These are phyloP conservation scores for Oncorhynchus clarkii DNA, from an alignment of 2,113 vertebrate genomes.

Conservation along the genomic window DNA sequence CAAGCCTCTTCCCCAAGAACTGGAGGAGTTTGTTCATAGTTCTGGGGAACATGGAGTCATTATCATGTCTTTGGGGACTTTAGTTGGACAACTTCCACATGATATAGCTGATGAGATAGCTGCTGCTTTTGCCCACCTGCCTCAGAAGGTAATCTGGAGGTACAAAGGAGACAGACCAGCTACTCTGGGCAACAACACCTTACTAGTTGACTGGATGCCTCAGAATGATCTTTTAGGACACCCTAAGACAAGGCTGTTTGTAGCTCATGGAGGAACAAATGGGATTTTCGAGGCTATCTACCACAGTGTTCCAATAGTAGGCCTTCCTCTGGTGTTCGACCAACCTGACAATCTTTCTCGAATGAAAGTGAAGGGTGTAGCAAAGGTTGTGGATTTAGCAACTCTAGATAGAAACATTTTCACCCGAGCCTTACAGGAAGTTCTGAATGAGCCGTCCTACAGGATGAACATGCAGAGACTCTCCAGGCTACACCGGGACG, in stretches of 20 bases:
- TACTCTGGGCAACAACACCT: slow-evolving; percentile 67
- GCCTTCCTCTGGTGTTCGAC: slow-evolving; percentile 66
- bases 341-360: slow-evolving; percentile 65
- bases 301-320: slow-evolving; percentile 63
- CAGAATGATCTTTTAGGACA: slow-evolving; percentile 72
- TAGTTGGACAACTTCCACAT: slow-evolving; percentile 49
- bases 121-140: slow-evolving; percentile 60
- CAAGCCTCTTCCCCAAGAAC: slow-evolving; percentile 61
- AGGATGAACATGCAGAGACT: slow-evolving; percentile 67
- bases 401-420: slow-evolving; percentile 54
- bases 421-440: slow-evolving; percentile 51
- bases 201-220: slow-evolving; percentile 67
- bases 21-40: slow-evolving; percentile 69
- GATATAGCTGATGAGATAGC: slow-evolving; percentile 57
- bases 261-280: slow-evolving; percentile 70
- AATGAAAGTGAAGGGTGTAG: slow-evolving; percentile 57
- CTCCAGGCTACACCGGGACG: slow-evolving; percentile 68
- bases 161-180: slow-evolving; percentile 49
- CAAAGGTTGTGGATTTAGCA: slow-evolving; percentile 43
- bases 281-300: slow-evolving; percentile 69
- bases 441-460: slow-evolving; percentile 68
- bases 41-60: slow-evolving; percentile 71
- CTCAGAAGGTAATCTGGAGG: slow-evolving; percentile 72
- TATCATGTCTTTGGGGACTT: slow-evolving; percentile 69
- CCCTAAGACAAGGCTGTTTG: slow-evolving; percentile 60